Evolutionary conservation across 2,888 invertebrate genomes (phyloP), one percentile per base, ranked within the genome.

Genomic region (Conchocele bisecta): DNA sequence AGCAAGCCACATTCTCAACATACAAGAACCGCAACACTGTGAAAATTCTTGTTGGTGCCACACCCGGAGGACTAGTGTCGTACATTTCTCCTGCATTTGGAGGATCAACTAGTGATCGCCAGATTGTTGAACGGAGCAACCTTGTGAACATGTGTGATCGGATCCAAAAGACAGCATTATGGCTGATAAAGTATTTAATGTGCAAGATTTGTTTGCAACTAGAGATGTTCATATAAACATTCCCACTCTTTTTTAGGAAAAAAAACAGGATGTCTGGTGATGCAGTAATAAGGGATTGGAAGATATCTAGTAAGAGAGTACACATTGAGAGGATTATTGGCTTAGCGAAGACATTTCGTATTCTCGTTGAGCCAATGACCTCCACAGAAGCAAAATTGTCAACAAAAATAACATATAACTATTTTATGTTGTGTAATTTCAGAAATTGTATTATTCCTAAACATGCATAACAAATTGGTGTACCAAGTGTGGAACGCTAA

Each of bases 11-110:
- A 37, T 81, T 53, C 51, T 67, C 70, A 4, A 70, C 74, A 13
- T 81, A 76, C 42, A 79, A 80, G 37, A 81, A 81, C 48, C 60
- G 64, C 24, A 80, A 82, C 37, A 81, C 75, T 26, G 59, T 65
- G 13, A 76, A 76, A 53, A 31, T 59, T 29, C 28, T 76, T 15
- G 51, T 76, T 41, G 64, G 77, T 22, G 64, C 67, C 22, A 69
- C 64, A 24, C 77, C 77, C 9, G 77, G 74, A 13, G 72, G 72
- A 6, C 50, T 73, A 26, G 42, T 72, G 1, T 44, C 53, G 28
- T 73, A 60, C 53, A 51, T 76, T 5, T 64, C 33, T 9, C 37
- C 53, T 20, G 56, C 56, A 41, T 76, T 58, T 56, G 73, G 61
- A 46, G 79, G 75, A 29, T 66, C 73, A 9, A 73, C 74, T 13